phyloP scores from a whole-genome alignment of 2,113 vertebrate species.

The Pardalotus punctatus region DNA sequence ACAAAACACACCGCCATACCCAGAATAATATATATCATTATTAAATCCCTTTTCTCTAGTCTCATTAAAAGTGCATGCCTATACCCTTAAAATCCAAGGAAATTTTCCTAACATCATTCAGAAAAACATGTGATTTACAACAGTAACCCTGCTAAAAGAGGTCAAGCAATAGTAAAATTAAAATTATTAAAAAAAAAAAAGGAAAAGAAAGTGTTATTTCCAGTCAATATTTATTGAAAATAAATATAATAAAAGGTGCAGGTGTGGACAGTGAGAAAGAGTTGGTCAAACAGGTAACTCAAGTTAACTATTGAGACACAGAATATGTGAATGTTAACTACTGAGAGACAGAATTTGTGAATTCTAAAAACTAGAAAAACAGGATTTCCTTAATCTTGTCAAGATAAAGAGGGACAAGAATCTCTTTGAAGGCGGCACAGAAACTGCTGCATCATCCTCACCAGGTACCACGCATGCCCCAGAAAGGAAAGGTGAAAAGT shows the following conservation, averaged over 20 bases:
- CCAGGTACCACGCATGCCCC: too few species aligned
- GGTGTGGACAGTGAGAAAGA: not conserved
- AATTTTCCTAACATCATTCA: not conserved
- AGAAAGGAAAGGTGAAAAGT: too few species aligned
- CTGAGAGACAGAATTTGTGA: too few species aligned
- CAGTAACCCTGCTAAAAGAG: not conserved
- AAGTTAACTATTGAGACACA: too few species aligned
- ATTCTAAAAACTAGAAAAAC: too few species aligned
- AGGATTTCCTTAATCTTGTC: too few species aligned
- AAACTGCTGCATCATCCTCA: too few species aligned
- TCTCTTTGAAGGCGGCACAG: too few species aligned
- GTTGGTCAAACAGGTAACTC: too few species aligned
- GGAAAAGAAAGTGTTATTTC: fast-evolving
- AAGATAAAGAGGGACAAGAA: too few species aligned
- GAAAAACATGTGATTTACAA: not conserved
- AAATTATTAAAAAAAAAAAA: too few species aligned
- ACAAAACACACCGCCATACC: not conserved
- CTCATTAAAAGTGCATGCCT: not conserved
- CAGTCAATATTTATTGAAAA: not conserved
- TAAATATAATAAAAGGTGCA: not conserved
- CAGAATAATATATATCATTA: not conserved
- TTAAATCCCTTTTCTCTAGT: not conserved
- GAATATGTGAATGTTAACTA: too few species aligned
- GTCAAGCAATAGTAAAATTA: not conserved
- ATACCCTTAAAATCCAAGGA: not conserved